These are phyloP conservation scores for Heliconius ethilla DNA, from an alignment of 2,888 invertebrate species.

Conservation along the genomic window DNA sequence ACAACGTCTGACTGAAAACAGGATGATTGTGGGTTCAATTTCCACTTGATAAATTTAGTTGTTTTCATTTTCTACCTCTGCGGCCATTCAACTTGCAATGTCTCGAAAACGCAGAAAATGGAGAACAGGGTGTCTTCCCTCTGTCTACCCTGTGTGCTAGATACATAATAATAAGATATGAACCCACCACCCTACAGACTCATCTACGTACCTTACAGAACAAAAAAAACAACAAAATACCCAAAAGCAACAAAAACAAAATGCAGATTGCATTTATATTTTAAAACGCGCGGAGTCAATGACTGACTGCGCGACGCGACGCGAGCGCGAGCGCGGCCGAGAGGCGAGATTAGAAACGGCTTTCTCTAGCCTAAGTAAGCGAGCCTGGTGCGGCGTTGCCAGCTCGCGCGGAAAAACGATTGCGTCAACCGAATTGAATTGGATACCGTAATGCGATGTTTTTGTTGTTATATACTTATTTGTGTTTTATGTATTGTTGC, in stretches of 20 bases:
- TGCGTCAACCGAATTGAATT: slow-evolving; percentile 47
- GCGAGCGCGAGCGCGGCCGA: neutral
- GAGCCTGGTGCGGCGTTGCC: slow-evolving; percentile 68
- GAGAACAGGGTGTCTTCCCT: neutral
- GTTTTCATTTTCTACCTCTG: neutral
- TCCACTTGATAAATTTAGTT: neutral
- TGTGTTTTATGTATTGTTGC: slow-evolving; percentile 4
- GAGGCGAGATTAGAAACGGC: slow-evolving; percentile 78
- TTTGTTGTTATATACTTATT: slow-evolving; percentile 10
- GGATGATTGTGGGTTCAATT: neutral
- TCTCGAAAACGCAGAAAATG: neutral
- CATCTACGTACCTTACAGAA: neutral
- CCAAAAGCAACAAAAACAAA: slow-evolving; percentile 8
- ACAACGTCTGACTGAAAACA: neutral
- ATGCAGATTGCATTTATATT: slow-evolving; percentile 45
- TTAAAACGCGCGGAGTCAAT: slow-evolving; percentile 67
- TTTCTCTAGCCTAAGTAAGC: slow-evolving; percentile 64
- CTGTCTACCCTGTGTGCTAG: neutral
- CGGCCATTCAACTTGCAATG: neutral
- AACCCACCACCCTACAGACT: neutral
- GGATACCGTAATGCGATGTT: slow-evolving; percentile 40
- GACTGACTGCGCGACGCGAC: slow-evolving; percentile 70
- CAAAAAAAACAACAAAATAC: neutral
- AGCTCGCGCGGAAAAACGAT: slow-evolving; percentile 53
- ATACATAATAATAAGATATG: neutral